Evolutionary conservation across 2,113 vertebrate species (phyloP).

Genomic region (Nyctibius bracteatus): DNA sequence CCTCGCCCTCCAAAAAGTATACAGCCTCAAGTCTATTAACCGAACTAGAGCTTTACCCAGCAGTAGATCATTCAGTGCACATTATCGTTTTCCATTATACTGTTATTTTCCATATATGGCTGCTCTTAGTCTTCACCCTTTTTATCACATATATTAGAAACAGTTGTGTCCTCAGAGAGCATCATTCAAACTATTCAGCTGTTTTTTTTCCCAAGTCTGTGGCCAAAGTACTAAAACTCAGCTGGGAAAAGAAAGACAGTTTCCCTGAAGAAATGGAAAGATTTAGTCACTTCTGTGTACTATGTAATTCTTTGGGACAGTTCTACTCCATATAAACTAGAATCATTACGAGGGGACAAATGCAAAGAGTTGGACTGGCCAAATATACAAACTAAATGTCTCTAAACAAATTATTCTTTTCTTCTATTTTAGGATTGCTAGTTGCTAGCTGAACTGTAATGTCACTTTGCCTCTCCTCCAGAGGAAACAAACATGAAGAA

Average conservation of each 20-base stretch:
- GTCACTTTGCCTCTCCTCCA: neutral
- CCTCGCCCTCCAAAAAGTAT: neutral
- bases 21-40: neutral
- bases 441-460: neutral
- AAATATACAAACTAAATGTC: neutral
- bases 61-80: neutral
- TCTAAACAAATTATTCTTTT: neutral
- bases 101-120: neutral
- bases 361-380: neutral
- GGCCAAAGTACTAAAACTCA: neutral
- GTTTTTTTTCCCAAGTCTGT: neutral
- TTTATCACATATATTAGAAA: neutral
- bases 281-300: neutral
- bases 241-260: neutral
- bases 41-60: neutral
- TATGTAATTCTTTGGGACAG: neutral
- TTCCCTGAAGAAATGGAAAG: neutral
- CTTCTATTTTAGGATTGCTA: neutral
- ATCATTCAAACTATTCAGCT: neutral
- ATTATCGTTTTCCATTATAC: neutral
- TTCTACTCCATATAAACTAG: neutral
- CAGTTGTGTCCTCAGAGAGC: neutral
- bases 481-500: conserved; percentile 4
- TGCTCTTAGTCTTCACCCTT: neutral
- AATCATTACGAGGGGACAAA: neutral